Percentiles rank a stretch among this genome's conserved stretches.
Evolutionary conservation across 1,140 invertebrate genomes (phyloP).

Genomic region (Diploscapter pachys): DNA sequence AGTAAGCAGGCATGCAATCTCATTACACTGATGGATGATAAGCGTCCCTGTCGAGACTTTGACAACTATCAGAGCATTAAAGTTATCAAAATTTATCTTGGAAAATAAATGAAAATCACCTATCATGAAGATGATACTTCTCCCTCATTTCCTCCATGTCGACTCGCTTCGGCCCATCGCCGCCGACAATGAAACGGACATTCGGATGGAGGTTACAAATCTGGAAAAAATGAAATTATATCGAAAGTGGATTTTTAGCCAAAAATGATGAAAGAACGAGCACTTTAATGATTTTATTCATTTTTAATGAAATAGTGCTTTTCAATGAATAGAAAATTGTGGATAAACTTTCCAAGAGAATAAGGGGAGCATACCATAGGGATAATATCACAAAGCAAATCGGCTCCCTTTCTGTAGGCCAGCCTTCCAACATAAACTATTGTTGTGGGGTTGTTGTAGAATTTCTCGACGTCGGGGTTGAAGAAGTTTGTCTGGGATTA

Average conservation of each 20-base stretch:
- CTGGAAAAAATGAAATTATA: constrained; percentile 47
- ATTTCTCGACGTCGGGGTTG: constrained; percentile 66
- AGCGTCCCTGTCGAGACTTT: neutral
- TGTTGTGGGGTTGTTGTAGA: constrained; percentile 71
- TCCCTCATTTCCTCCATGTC: constrained; percentile 90
- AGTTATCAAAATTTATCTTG: neutral
- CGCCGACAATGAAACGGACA: constrained; percentile 72
- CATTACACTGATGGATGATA: too few species aligned
- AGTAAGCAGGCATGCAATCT: too few species aligned
- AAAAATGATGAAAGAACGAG: too few species aligned
- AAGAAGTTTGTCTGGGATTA: constrained; percentile 63
- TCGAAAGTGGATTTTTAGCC: too few species aligned
- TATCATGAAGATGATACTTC: constrained; percentile 63
- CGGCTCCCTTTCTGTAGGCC: constrained; percentile 96
- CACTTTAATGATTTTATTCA: too few species aligned
- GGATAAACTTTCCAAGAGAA: neutral
- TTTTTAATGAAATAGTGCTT: too few species aligned
- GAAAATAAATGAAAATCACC: constrained; percentile 1
- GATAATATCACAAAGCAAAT: constrained; percentile 86
- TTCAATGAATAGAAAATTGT: too few species aligned
- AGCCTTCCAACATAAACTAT: constrained; percentile 90
- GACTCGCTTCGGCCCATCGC: constrained; percentile 92
- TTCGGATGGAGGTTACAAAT: constrained; percentile 78
- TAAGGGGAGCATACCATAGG: constrained; percentile 61
- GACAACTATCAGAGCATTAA: neutral